These are phyloP conservation scores for Drosophila multiciliata DNA, from an alignment of 2,888 invertebrate genomes.

Conservation along the genomic window DNA sequence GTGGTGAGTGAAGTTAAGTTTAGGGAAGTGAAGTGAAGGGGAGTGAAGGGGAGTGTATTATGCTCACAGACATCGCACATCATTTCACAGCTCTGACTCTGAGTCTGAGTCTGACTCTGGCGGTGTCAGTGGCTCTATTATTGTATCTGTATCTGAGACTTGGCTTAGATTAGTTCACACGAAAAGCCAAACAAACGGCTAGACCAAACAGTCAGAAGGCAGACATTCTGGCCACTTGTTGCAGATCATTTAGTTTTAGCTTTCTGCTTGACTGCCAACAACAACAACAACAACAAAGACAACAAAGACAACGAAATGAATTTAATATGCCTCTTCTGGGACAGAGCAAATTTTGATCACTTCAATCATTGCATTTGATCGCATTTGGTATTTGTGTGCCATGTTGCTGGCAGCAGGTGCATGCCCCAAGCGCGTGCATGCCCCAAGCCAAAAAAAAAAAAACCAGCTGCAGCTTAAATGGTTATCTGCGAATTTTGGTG, in stretches of 20 bases:
- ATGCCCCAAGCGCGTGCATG: slow-evolving; percentile 16
- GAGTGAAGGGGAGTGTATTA: slow-evolving; percentile 36
- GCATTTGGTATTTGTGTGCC: slow-evolving; percentile 3
- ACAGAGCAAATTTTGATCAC: slow-evolving; percentile 12
- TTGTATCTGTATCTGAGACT: slow-evolving; percentile 30
- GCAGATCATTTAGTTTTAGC: slow-evolving; percentile 43
- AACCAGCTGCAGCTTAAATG: slow-evolving; percentile 19
- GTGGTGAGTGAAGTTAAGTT: neutral
- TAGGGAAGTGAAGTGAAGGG: neutral
- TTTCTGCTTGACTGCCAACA: slow-evolving; percentile 69
- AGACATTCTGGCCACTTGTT: slow-evolving; percentile 35
- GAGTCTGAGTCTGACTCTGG: slow-evolving; percentile 3
- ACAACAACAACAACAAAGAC: neutral
- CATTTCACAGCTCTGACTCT: slow-evolving; percentile 67
- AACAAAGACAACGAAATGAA: slow-evolving; percentile 32
- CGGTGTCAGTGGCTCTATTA: slow-evolving; percentile 13
- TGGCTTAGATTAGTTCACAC: slow-evolving; percentile 74
- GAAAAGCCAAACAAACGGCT: slow-evolving; percentile 72
- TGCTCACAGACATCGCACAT: slow-evolving; percentile 75
- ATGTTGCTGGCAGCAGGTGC: neutral
- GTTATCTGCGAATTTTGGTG: slow-evolving; percentile 2
- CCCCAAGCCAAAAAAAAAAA: slow-evolving; percentile 9
- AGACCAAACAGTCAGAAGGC: slow-evolving; percentile 7
- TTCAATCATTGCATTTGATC: slow-evolving; percentile 10
- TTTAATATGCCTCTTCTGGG: slow-evolving; percentile 47